A percentile compares a stretch with the other conserved stretches of the same genome.
These are phyloP conservation scores for Eurois occulta DNA, from an alignment of 2,888 invertebrate species.

Conservation along the genomic window DNA sequence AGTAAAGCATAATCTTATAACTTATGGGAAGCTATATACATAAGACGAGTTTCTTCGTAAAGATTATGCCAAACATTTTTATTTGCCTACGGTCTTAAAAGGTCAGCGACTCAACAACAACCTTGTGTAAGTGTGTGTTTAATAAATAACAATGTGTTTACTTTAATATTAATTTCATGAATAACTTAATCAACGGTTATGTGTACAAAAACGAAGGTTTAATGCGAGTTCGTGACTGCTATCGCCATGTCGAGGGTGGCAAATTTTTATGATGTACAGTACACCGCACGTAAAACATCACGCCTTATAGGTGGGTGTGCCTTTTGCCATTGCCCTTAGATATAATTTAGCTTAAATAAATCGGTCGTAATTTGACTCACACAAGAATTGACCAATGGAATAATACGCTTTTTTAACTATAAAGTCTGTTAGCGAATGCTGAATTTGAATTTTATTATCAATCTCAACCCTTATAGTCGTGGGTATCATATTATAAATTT, in stretches of 20 bases:
- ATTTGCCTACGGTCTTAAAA: background rate
- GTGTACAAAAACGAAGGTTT: slow-evolving; percentile 15
- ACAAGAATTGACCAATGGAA: no score
- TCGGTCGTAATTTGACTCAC: no score
- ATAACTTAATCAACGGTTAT: slow-evolving; percentile 39
- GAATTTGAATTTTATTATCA: no score
- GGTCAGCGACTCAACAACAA: slow-evolving; percentile 33
- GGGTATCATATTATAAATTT: no score
- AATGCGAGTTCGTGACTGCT: slow-evolving; percentile 20
- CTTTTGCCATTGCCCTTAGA: no score
- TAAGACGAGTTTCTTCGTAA: background rate
- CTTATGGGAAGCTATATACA: background rate
- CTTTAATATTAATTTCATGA: slow-evolving; percentile 24
- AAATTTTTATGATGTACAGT: slow-evolving; percentile 33
- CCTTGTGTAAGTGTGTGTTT: slow-evolving; percentile 26
- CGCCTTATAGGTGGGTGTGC: background rate
- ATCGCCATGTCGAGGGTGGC: slow-evolving; percentile 16
- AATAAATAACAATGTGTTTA: slow-evolving; percentile 24
- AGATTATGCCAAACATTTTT: background rate
- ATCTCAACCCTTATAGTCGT: no score
- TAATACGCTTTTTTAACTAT: no score
- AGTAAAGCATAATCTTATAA: background rate
- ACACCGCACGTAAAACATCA: background rate
- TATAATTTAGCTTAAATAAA: no score
- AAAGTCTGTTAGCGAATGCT: no score